Evolutionary conservation across 2,113 vertebrate species (phyloP), one percentile per base, ranked within the genome.

Genomic region (Caretta caretta): DNA sequence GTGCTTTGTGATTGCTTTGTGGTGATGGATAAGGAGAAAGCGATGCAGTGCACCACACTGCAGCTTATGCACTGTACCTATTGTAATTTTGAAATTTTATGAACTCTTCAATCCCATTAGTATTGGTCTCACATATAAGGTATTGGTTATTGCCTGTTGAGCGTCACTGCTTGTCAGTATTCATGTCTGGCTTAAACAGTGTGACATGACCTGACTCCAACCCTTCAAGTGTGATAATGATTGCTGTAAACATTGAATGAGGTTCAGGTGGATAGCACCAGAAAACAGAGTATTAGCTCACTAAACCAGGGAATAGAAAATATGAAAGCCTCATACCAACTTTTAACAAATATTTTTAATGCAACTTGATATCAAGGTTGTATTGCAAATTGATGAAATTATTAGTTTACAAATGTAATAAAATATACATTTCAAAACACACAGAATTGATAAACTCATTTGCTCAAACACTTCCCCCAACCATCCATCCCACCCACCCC

Each of bases 401-500:
- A 29, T 79, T 85, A 5, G 38, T 62, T 56, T 29, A 6, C 20
- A 25, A 84, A 46, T 24, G 89, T 90, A 38, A 92, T 93, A 62
- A 38, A n/a, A 10, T 2, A 16, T 16, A 13, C 65, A 84, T 46
- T 81, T 83, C 90, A 56, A 90, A 93, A 72, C 69, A 51, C 69
- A 56, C 12, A 76, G 78, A 82, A 49, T 78, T 76, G 48, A 86
- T 92, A 92, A 94, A 88, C 79, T 89, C 95, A 88, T 94, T 88
- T 84, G 81, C 29, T 95, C 46, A 92, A 14, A 20, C 93, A 75
- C 90, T 42, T 96, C 95, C 57, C 90, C 91, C 20, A 88, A 95
- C 84, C 91, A 87, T 35, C 69, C 42, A 90, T 83, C 56, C 92
- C 42, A 88, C 82, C 56, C 92, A 89, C 53, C 92, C 25, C 91